A percentile compares a stretch with the other conserved stretches of the same genome.
phyloP scores from a whole-genome alignment of 1,140 invertebrate species.

The Cyclargus thomasi region DNA sequence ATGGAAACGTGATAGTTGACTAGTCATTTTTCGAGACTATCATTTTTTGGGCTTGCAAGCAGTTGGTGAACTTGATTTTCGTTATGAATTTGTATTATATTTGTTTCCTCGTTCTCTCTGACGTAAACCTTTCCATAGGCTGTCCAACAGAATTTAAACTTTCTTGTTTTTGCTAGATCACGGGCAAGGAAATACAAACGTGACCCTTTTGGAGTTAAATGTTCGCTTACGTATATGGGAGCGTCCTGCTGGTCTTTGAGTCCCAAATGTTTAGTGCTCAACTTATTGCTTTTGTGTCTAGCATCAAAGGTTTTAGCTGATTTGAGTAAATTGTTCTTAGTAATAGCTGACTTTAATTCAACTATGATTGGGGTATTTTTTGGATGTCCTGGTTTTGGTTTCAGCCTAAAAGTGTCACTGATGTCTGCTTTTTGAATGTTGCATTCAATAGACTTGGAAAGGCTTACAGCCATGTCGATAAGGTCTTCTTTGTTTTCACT shows the following conservation, averaged over 20 bases:
- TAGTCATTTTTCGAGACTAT: not conserved
- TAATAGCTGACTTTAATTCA: not conserved
- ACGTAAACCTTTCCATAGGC: not conserved
- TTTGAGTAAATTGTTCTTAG: not conserved
- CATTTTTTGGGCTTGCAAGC: not conserved
- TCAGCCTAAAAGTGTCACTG: conserved; percentile 9
- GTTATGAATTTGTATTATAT: not conserved
- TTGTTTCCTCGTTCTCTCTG: not conserved
- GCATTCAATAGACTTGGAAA: not conserved
- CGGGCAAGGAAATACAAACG: conserved; percentile 6
- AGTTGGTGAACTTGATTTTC: not conserved
- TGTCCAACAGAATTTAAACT: conserved; percentile 10
- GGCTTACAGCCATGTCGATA: not conserved
- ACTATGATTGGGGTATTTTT: conserved; percentile 5
- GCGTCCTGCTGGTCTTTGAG: not conserved
- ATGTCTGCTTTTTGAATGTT: conserved; percentile 2
- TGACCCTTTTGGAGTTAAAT: conserved; percentile 2
- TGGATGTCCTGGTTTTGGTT: not conserved
- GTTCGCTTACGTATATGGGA: not conserved
- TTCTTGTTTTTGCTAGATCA: conserved; percentile 3
- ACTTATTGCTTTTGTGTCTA: not conserved
- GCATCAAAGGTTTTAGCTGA: not conserved
- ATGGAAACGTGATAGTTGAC: not conserved
- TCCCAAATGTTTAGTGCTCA: not conserved
- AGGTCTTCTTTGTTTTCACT: conserved; percentile 8